phyloP scores from a whole-genome alignment of 2,113 vertebrate genomes.

The Dasyurus viverrinus region DNA sequence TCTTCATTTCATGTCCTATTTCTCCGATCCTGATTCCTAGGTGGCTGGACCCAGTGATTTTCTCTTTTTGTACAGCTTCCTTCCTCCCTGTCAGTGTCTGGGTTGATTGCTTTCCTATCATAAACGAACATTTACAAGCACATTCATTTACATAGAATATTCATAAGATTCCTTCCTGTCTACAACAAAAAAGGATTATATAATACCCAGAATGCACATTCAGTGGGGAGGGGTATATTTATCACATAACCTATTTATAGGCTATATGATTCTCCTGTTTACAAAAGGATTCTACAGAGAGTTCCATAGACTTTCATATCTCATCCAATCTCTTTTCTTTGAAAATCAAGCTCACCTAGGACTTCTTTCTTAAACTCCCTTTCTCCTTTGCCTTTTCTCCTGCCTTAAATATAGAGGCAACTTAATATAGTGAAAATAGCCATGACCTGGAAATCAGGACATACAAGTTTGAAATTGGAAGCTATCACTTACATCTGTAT shows the following conservation, averaged over 20 bases:
- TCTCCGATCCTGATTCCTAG: not conserved
- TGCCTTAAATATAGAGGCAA: not conserved
- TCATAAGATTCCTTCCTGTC: conserved; percentile 33
- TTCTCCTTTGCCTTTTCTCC: not conserved
- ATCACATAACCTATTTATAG: not conserved
- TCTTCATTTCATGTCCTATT: not conserved
- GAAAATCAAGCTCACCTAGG: not conserved
- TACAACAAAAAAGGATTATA: conserved; percentile 49
- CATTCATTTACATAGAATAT: conserved; percentile 64
- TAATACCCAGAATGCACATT: not conserved
- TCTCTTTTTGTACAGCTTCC: conserved; percentile 16
- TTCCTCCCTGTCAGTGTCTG: conserved; percentile 42
- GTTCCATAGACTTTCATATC: conserved; percentile 45
- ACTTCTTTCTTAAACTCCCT: not conserved
- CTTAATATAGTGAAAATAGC: not conserved
- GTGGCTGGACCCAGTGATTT: not conserved
- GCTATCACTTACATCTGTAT: not conserved
- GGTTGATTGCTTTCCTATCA: conserved; percentile 41
- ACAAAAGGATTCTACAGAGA: conserved; percentile 49
- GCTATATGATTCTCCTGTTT: conserved; percentile 40
- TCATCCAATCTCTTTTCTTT: not conserved
- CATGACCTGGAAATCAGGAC: not conserved
- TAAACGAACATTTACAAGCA: conserved; percentile 68
- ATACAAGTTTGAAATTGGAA: not conserved
- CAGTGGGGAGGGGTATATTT: not conserved